Percentiles rank a stretch among this genome's conserved stretches.
These are phyloP conservation scores for Hydrozoanthus tunicans DNA, from an alignment of 64 coral and sea anemone species.

Conservation along the genomic window DNA sequence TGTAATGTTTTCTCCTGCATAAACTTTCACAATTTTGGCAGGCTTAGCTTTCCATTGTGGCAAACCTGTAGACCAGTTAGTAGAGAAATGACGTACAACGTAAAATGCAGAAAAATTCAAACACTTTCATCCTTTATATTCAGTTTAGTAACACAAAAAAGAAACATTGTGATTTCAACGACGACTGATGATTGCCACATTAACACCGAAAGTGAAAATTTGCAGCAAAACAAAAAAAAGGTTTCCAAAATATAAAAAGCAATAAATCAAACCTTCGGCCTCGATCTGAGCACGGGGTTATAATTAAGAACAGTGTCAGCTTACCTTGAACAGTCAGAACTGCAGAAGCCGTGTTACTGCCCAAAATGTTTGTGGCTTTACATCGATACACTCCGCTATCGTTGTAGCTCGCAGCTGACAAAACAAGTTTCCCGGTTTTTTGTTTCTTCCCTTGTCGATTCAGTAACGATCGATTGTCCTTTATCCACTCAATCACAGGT, in stretches of 20 bases:
- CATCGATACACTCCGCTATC: too few species aligned
- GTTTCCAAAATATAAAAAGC: not conserved
- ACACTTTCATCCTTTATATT: slow-evolving; percentile 6
- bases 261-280: too few species aligned
- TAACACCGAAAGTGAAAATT: not conserved
- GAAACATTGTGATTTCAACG: not conserved
- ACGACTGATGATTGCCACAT: not conserved
- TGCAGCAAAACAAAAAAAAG: not conserved
- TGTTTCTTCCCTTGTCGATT: not conserved
- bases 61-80: not conserved
- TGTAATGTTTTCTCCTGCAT: not conserved
- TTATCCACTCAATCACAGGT: too few species aligned
- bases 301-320: not conserved
- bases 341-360: not conserved
- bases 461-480: too few species aligned
- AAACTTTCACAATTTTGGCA: not conserved
- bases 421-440: not conserved
- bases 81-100: slow-evolving; percentile 5
- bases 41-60: not conserved
- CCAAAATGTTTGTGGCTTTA: not conserved
- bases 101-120: slow-evolving; percentile 11
- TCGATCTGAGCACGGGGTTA: too few species aligned
- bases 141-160: slow-evolving; percentile 11
- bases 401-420: not conserved
- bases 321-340: not conserved